Evolutionary conservation across 2,113 vertebrate species (phyloP).

Genomic region (Donacobius atricapilla): DNA sequence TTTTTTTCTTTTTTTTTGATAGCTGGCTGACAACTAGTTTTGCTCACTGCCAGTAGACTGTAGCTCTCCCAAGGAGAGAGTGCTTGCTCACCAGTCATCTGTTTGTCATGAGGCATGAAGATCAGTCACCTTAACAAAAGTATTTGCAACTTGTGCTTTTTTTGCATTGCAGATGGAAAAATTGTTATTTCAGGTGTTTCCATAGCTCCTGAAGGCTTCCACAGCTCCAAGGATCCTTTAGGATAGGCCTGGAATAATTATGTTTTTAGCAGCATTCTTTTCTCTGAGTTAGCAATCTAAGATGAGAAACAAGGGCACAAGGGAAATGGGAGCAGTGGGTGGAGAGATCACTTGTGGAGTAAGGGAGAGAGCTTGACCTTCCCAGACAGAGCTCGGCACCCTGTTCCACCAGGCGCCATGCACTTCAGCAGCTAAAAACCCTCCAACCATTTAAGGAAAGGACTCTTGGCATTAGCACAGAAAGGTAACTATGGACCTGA

Average conservation of each 20-base stretch:
- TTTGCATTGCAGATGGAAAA: not conserved
- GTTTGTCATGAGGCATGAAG: not conserved
- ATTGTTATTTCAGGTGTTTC: not conserved
- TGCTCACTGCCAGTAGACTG: not conserved
- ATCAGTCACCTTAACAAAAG: not conserved
- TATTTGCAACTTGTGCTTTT: not conserved
- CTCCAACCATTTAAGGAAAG: not conserved
- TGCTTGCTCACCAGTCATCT: not conserved
- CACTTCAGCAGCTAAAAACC: rapidly evolving
- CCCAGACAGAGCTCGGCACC: not conserved
- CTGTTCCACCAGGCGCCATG: not conserved
- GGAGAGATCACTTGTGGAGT: not conserved
- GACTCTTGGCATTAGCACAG: rapidly evolving
- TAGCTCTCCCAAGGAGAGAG: not conserved
- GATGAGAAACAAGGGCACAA: not conserved
- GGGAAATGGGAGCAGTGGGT: not conserved
- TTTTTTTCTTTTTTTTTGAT: not conserved
- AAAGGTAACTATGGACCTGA: rapidly evolving
- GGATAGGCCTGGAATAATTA: not conserved
- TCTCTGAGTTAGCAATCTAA: not conserved
- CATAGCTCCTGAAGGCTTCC: not conserved
- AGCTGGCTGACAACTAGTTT: not conserved
- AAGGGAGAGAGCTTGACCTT: not conserved
- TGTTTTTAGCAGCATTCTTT: not conserved
- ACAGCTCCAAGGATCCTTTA: not conserved